Conservation (phyloP, 1,140 invertebrate species). For the Trachymyrmex cornetzi region DNA sequence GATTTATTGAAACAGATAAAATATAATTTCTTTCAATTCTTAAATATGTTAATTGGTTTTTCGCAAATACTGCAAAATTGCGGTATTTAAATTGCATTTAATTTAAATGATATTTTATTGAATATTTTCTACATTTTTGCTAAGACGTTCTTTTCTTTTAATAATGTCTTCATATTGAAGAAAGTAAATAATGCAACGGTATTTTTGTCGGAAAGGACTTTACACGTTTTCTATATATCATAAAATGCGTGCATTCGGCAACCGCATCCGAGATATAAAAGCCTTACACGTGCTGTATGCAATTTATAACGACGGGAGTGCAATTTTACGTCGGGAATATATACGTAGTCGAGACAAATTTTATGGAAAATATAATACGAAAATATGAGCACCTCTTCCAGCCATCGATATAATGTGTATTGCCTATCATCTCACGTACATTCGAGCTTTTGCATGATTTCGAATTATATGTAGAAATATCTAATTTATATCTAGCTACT, state of each 20-base stretch:
- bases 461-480: not conserved
- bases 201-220: slow-evolving; percentile 14
- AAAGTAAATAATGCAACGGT: not conserved
- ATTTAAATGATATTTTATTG: too few relatives aligned
- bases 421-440: not conserved
- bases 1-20: not conserved
- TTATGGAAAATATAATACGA: slow-evolving; percentile 42
- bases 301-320: slow-evolving; percentile 56
- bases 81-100: too few relatives aligned
- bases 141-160: not conserved
- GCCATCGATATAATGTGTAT: slow-evolving; percentile 20
- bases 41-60: not conserved
- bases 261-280: slow-evolving; percentile 31
- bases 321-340: slow-evolving; percentile 26
- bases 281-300: slow-evolving; percentile 8
- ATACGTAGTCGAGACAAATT: slow-evolving; percentile 30
- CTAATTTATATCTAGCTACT: not conserved
- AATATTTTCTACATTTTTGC: not conserved
- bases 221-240: slow-evolving; percentile 24
- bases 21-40: not conserved
- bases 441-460: slow-evolving; percentile 1
- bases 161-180: not conserved
- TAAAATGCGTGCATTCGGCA: slow-evolving; percentile 39
- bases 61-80: not conserved
- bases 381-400: slow-evolving; percentile 43